A percentile compares a stretch with the other conserved stretches of the same genome.
These are phyloP conservation scores for Drosophila setosimentum DNA, from an alignment of 2,888 invertebrate genomes.

Conservation along the genomic window DNA sequence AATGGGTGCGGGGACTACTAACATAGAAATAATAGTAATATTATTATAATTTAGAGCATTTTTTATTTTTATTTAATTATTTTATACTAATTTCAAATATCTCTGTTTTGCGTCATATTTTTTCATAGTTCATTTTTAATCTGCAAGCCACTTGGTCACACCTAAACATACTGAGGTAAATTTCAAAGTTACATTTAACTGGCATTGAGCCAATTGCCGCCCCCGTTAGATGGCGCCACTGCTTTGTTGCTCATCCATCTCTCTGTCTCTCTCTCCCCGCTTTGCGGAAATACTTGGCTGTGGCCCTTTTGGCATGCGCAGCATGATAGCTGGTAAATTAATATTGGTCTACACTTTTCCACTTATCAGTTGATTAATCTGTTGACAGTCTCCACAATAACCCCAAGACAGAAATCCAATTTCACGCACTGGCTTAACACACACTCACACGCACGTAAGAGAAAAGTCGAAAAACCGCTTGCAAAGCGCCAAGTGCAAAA, in stretches of 20 bases:
- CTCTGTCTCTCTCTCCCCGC: neutral
- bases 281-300: conserved; percentile 57
- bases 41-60: neutral
- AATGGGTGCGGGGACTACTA: neutral
- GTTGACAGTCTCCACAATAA: conserved; percentile 36
- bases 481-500: conserved; percentile 32
- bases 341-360: conserved; percentile 54
- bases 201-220: neutral
- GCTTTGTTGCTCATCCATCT: neutral
- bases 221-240: neutral
- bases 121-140: neutral
- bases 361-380: conserved; percentile 62
- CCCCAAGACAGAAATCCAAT: conserved; percentile 25
- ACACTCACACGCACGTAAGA: conserved; percentile 2
- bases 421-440: conserved; percentile 26
- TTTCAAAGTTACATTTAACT: neutral
- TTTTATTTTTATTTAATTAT: neutral
- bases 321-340: conserved; percentile 30
- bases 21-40: neutral
- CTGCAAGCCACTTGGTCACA: neutral
- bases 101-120: neutral
- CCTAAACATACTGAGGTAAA: neutral
- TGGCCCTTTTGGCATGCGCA: conserved; percentile 57
- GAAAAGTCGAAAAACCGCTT: conserved; percentile 34
- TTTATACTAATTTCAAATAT: neutral